These are phyloP conservation scores for Aporophyla nigra DNA, from an alignment of 2,888 invertebrate genomes.

Conservation along the genomic window DNA sequence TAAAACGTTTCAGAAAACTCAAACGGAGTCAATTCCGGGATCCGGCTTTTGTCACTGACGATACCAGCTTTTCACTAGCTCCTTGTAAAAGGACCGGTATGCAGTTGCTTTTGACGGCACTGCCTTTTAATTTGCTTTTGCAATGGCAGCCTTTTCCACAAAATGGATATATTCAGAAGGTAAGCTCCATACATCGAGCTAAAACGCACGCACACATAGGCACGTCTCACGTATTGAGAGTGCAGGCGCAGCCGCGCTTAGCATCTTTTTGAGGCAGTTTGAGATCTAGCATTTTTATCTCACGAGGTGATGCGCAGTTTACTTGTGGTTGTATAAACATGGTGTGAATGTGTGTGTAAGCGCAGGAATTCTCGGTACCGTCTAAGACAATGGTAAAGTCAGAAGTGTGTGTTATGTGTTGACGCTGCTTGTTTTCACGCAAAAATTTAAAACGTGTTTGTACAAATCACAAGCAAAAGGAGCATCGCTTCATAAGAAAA, in stretches of 20 bases:
- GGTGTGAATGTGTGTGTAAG: too few relatives aligned
- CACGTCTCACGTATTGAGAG: too few relatives aligned
- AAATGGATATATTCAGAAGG: neutral
- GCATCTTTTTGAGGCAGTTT: neutral
- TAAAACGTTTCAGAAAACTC: conserved; percentile 5
- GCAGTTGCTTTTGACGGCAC: conserved; percentile 29
- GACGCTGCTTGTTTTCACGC: too few relatives aligned
- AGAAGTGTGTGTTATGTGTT: too few relatives aligned
- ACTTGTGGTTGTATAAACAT: too few relatives aligned
- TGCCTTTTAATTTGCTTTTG: conserved; percentile 43
- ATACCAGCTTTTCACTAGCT: conserved; percentile 8
- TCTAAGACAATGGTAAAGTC: too few relatives aligned
- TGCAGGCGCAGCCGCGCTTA: too few relatives aligned
- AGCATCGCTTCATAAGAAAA: too few relatives aligned
- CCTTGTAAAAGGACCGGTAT: conserved; percentile 17
- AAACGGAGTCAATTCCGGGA: conserved; percentile 8
- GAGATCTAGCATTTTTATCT: neutral
- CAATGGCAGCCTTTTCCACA: conserved; percentile 9
- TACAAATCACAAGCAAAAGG: too few relatives aligned
- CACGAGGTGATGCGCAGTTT: too few relatives aligned
- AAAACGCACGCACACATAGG: neutral
- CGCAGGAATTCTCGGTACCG: too few relatives aligned
- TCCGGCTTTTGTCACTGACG: conserved; percentile 10
- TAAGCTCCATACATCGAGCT: neutral
- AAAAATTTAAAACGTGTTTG: too few relatives aligned